Percentiles rank a stretch among this genome's conserved stretches.
Evolutionary conservation across 2,888 invertebrate species (phyloP).

Genomic region (Theretra japonica): DNA sequence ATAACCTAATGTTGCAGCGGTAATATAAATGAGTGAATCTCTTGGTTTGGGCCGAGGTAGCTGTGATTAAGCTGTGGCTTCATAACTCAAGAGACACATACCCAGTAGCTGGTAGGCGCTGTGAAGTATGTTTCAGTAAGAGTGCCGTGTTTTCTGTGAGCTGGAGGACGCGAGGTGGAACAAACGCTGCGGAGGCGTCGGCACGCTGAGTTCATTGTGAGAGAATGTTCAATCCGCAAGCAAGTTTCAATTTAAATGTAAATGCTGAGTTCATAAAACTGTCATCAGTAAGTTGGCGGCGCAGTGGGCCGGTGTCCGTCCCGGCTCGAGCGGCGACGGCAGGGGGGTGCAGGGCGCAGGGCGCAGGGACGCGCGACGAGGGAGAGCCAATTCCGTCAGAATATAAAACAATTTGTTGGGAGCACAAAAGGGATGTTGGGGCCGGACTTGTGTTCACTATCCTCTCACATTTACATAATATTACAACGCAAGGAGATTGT

Average conservation of each 20-base stretch:
- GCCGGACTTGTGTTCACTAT: slow-evolving; percentile 57
- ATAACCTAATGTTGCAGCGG: no score
- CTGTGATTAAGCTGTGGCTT: no score
- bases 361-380: slow-evolving; percentile 22
- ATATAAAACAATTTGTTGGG: slow-evolving; percentile 62
- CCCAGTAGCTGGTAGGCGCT: no score
- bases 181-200: slow-evolving; percentile 33
- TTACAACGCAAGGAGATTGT: slow-evolving; percentile 48
- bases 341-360: neutral
- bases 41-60: no score
- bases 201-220: slow-evolving; percentile 26
- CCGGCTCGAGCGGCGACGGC: slow-evolving; percentile 5
- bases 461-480: slow-evolving; percentile 56
- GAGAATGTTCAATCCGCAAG: slow-evolving; percentile 42
- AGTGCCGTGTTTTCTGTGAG: no score
- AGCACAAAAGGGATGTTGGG: slow-evolving; percentile 56
- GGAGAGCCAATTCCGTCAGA: slow-evolving; percentile 44
- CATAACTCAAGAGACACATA: slow-evolving; percentile 31
- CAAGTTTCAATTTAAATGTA: slow-evolving; percentile 61
- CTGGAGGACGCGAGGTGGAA: neutral
- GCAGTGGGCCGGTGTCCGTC: slow-evolving; percentile 30
- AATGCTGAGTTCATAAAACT: slow-evolving; percentile 60
- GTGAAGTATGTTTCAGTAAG: no score
- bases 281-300: slow-evolving; percentile 52
- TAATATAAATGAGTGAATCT: no score